A percentile compares a stretch with the other conserved stretches of the same genome.
phyloP scores from a whole-genome alignment of 2,797 vertebrate genomes.

The Garrulus glandarius region DNA sequence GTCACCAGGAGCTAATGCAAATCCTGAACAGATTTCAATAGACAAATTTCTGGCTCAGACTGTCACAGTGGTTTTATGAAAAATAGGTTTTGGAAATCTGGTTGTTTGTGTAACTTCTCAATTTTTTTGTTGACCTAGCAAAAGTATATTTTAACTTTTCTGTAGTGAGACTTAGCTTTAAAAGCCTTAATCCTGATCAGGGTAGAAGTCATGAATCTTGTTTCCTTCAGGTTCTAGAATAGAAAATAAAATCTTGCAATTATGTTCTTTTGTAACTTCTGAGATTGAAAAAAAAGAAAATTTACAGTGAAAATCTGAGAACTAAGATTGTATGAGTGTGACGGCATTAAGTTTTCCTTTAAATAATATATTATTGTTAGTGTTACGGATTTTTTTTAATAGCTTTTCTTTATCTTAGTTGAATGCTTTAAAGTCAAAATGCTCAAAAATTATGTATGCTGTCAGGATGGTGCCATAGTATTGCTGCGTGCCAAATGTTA shows the following conservation, averaged over 20 bases:
- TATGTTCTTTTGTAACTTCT: background rate
- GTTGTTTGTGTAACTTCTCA: background rate
- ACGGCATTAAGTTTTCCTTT: background rate
- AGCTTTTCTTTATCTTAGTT: background rate
- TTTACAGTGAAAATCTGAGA: background rate
- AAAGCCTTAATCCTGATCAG: background rate
- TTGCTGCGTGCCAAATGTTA: background rate
- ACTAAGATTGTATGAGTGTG: background rate
- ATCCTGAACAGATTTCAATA: background rate
- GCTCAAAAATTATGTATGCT: background rate
- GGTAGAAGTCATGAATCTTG: background rate
- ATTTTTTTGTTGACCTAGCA: background rate
- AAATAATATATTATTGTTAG: background rate
- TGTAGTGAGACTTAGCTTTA: background rate
- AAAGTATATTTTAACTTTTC: background rate
- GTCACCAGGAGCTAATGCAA: background rate
- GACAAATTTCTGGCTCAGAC: background rate
- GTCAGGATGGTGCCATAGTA: background rate
- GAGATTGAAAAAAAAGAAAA: background rate
- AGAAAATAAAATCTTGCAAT: background rate
- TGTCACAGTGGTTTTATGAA: background rate
- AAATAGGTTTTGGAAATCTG: background rate
- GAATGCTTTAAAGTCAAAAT: background rate
- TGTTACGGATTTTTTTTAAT: fast-evolving
- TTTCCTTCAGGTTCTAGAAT: background rate